Percentiles rank a stretch among this genome's conserved stretches.
These are phyloP conservation scores for Ophion costatus DNA, from an alignment of 2,888 invertebrate genomes.

Conservation along the genomic window DNA sequence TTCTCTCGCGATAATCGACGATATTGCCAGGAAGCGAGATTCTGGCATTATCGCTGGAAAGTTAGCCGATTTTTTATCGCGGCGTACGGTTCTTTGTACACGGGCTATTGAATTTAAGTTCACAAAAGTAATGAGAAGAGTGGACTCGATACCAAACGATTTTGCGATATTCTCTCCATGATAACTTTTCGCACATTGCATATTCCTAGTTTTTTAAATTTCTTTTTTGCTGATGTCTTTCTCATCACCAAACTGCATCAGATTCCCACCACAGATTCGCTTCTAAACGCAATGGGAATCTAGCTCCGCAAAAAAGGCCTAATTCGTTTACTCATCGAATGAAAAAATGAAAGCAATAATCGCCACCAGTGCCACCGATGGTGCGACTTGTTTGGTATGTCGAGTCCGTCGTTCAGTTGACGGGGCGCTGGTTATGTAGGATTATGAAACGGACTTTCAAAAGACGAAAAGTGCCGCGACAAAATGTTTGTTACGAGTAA, in stretches of 20 bases:
- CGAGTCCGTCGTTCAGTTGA: background rate
- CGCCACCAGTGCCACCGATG: background rate
- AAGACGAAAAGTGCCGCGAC: background rate
- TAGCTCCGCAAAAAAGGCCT: background rate
- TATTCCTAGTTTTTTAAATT: slow-evolving; percentile 26
- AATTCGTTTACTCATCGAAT: slow-evolving; percentile 3
- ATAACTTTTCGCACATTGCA: slow-evolving; percentile 7
- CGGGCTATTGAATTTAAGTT: background rate
- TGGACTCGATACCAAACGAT: slow-evolving; percentile 50
- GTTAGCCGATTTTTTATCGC: slow-evolving; percentile 11
- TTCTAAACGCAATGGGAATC: background rate
- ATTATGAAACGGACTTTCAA: background rate
- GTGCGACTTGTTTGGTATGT: background rate
- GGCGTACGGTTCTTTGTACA: slow-evolving; percentile 1
- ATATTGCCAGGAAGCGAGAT: background rate
- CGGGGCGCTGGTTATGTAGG: background rate
- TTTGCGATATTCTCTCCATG: background rate
- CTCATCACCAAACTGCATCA: slow-evolving; percentile 18
- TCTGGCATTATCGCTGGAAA: slow-evolving; percentile 8
- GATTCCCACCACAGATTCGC: background rate
- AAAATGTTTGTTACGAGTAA: background rate
- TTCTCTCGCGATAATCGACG: slow-evolving; percentile 41
- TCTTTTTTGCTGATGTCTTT: slow-evolving; percentile 38
- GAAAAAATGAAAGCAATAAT: background rate
- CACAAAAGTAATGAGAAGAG: slow-evolving; percentile 3